These are phyloP conservation scores for Avahi laniger DNA, from an alignment of 2,797 vertebrate species.

Conservation along the genomic window DNA sequence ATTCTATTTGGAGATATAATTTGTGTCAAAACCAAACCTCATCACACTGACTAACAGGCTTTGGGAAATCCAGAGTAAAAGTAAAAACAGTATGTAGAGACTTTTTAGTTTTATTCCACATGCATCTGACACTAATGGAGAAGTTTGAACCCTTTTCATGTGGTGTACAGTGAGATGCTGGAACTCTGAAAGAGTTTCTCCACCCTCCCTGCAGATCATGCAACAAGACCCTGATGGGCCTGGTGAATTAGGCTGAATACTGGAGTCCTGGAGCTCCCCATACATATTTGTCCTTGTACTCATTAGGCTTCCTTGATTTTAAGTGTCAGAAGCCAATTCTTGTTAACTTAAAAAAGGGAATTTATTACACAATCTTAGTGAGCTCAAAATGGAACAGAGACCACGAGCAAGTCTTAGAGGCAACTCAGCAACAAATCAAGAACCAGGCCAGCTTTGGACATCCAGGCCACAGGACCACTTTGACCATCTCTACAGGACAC, in stretches of 20 bases:
- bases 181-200: not conserved
- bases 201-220: not conserved
- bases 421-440: not conserved
- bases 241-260: not conserved
- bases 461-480: not conserved
- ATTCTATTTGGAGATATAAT: slow-evolving; percentile 56
- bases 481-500: not conserved
- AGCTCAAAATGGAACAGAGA: not conserved
- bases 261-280: not conserved
- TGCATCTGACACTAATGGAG: not conserved
- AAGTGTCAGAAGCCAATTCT: slow-evolving; percentile 14
- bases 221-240: not conserved
- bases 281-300: not conserved
- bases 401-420: not conserved
- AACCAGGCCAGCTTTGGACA: too few species aligned
- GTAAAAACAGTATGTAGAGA: not conserved
- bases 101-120: not conserved
- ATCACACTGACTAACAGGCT: not conserved
- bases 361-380: not conserved
- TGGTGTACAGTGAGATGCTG: not conserved
- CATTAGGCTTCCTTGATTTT: not conserved
- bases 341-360: not conserved
- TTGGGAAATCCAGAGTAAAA: slow-evolving; percentile 35
- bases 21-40: slow-evolving; percentile 41
- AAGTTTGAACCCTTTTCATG: not conserved